Conservation (phyloP, 1,140 invertebrate species). For the Saccostrea glomerata region DNA sequence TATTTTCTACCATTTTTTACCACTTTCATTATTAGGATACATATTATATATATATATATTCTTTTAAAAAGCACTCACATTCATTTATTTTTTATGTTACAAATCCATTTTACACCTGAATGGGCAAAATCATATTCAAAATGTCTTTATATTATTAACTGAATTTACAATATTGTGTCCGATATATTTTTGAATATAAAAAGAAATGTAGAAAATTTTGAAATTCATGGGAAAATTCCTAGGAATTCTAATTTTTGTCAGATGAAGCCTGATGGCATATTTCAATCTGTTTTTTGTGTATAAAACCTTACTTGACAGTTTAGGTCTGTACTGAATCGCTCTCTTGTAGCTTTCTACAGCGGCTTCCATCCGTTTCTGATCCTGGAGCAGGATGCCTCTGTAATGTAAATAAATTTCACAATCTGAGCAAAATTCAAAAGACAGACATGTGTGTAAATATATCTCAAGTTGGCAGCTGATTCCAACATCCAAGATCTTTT, state of each 20-base stretch:
- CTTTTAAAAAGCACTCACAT: too few relatives aligned
- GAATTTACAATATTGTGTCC: too few relatives aligned
- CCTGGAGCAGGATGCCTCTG: slow-evolving; percentile 96
- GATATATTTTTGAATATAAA: too few relatives aligned
- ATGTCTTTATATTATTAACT: too few relatives aligned
- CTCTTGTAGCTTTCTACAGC: slow-evolving; percentile 94
- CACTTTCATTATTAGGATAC: too few relatives aligned
- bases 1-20: too few relatives aligned
- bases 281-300: neutral
- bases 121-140: too few relatives aligned
- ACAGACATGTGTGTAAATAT: neutral
- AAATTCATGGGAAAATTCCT: slow-evolving; percentile 13
- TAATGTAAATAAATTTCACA: slow-evolving; percentile 79
- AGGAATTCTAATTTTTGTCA: neutral
- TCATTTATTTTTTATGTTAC: too few relatives aligned
- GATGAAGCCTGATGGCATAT: neutral
- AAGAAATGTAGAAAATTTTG: neutral
- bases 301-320: slow-evolving; percentile 90
- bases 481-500: neutral
- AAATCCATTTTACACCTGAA: too few relatives aligned
- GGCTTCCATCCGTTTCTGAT: slow-evolving; percentile 91
- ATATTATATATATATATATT: too few relatives aligned
- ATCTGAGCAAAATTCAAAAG: neutral
- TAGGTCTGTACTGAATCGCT: slow-evolving; percentile 95
- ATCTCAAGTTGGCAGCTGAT: neutral